These are phyloP conservation scores for Oenanthe oenanthe DNA, from an alignment of 2,113 vertebrate genomes.

Conservation along the genomic window DNA sequence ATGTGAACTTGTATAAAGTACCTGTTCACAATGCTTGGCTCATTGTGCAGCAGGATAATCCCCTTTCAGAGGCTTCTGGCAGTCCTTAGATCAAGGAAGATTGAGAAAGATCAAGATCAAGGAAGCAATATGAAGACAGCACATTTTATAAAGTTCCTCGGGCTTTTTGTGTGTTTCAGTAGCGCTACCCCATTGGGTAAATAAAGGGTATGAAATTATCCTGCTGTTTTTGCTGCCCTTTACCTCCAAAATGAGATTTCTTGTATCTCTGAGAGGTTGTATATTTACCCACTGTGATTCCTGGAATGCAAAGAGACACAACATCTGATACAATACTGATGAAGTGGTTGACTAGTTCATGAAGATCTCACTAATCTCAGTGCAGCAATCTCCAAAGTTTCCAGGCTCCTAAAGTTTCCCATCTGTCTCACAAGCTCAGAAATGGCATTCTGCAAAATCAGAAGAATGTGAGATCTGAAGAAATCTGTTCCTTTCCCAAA, in stretches of 20 bases:
- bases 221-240: background rate
- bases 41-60: background rate
- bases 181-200: background rate
- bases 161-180: background rate
- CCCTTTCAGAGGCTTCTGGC: background rate
- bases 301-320: background rate
- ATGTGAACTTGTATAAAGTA: background rate
- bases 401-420: background rate
- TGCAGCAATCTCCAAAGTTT: background rate
- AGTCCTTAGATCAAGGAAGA: background rate
- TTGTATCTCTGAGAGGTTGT: background rate
- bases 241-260: background rate
- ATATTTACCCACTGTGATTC: background rate
- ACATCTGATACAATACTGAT: background rate
- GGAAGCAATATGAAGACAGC: background rate
- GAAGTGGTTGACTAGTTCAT: background rate
- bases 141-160: background rate
- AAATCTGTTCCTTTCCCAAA: background rate
- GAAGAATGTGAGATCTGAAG: slow-evolving; percentile 17
- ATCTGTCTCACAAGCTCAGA: slow-evolving; percentile 6
- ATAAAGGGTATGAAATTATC: background rate
- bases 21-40: background rate
- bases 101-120: background rate
- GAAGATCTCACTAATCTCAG: background rate
- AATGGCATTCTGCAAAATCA: background rate